Evolutionary conservation across 2,888 invertebrate genomes (phyloP).

Genomic region (Limnephilus rhombicus): DNA sequence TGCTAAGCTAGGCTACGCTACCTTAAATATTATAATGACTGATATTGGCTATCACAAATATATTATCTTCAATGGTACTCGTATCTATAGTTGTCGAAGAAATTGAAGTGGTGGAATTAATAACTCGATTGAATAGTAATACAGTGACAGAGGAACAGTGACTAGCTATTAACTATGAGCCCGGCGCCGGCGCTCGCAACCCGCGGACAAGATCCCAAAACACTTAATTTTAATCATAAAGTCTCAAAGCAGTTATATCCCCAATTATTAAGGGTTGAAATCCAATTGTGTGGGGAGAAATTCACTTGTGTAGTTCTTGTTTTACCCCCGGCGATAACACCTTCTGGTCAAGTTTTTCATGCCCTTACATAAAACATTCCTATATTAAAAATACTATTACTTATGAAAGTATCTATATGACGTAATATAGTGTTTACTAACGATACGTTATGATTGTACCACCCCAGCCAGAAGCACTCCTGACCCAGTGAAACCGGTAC

Average conservation of each 20-base stretch:
- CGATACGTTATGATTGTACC: too few species aligned
- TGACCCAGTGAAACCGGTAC: too few species aligned
- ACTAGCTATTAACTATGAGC: not conserved
- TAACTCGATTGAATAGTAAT: constrained; percentile 36
- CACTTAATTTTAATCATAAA: constrained; percentile 66
- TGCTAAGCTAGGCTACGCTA: not conserved
- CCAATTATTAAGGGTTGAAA: constrained; percentile 66
- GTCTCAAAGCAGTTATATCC: constrained; percentile 66
- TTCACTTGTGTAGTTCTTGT: constrained; percentile 60
- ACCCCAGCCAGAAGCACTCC: too few species aligned
- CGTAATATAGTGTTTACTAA: too few species aligned
- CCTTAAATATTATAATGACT: not conserved
- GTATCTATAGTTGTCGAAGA: not conserved
- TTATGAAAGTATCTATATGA: not conserved
- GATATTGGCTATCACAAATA: not conserved
- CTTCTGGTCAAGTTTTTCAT: constrained; percentile 48
- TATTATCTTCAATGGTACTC: not conserved
- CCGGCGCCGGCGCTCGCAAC: constrained; percentile 41
- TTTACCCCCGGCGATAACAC: constrained; percentile 56
- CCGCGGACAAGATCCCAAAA: constrained; percentile 63
- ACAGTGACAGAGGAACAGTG: not conserved
- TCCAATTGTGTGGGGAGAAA: constrained; percentile 65
- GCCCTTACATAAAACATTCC: not conserved
- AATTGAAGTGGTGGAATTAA: constrained; percentile 6
- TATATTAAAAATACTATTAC: not conserved